A percentile compares a stretch with the other conserved stretches of the same genome.
Conservation (phyloP, 2,113 vertebrate species). For the Carassius gibelio region DNA sequence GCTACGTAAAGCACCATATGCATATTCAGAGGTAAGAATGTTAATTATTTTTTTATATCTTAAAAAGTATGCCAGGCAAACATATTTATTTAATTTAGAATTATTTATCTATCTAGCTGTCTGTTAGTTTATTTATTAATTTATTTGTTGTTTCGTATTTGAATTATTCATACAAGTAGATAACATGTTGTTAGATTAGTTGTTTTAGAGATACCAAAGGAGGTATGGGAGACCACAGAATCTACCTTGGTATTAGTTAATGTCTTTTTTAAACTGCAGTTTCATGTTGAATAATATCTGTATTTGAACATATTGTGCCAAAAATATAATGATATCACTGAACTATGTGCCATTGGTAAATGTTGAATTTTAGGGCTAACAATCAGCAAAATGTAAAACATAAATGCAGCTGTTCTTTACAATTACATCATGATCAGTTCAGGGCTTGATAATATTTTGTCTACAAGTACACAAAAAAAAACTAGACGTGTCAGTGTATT, state of each 20-base stretch:
- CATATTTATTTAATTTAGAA: constrained; percentile 62
- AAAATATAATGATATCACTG: constrained; percentile 51
- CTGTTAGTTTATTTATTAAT: constrained; percentile 55
- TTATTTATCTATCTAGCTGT: constrained; percentile 63
- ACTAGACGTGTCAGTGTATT: constrained; percentile 12
- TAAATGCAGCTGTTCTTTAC: constrained; percentile 51
- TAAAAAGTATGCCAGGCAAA: constrained; percentile 56
- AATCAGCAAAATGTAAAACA: constrained; percentile 47
- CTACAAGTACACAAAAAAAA: constrained; percentile 7
- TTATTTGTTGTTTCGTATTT: constrained; percentile 59
- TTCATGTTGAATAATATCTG: constrained; percentile 43
- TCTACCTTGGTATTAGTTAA: constrained; percentile 53
- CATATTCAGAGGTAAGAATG: constrained; percentile 55
- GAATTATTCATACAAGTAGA: constrained; percentile 38
- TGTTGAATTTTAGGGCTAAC: constrained; percentile 56
- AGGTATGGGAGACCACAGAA: constrained; percentile 68
- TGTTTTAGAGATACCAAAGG: constrained; percentile 48
- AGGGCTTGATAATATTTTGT: constrained; percentile 48
- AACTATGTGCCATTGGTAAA: constrained; percentile 52
- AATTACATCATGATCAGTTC: constrained; percentile 49
- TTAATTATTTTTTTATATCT: constrained; percentile 58
- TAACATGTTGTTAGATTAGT: constrained; percentile 42
- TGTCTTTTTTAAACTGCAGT: constrained; percentile 38
- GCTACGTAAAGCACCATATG: constrained; percentile 54
- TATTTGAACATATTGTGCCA: constrained; percentile 55